A percentile compares a stretch with the other conserved stretches of the same genome.
phyloP scores from a whole-genome alignment of 2,113 vertebrate genomes.

The Trochalopteron elliotii region DNA sequence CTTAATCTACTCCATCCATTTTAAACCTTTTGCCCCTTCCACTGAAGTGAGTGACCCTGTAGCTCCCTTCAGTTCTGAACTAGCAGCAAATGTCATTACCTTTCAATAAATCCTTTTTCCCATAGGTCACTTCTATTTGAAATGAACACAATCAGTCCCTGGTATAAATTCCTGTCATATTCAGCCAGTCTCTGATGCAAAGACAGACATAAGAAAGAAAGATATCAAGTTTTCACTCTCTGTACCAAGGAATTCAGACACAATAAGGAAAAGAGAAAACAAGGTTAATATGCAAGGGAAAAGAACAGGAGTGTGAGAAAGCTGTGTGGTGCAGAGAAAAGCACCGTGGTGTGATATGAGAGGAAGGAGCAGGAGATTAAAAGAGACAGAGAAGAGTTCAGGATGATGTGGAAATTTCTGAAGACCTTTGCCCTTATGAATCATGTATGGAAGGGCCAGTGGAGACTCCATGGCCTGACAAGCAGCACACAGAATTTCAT shows the following conservation, averaged over 20 bases:
- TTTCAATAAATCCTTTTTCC: slow-evolving; percentile 9
- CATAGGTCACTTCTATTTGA: background rate
- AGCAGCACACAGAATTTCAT: slow-evolving; percentile 56
- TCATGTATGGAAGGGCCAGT: slow-evolving; percentile 29
- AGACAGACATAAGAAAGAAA: background rate
- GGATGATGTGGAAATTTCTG: background rate
- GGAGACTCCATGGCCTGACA: background rate
- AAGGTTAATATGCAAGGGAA: background rate
- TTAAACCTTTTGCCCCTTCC: background rate
- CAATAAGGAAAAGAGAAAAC: background rate
- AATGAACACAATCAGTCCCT: background rate
- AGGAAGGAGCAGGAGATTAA: background rate
- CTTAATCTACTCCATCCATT: background rate
- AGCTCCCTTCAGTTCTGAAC: background rate
- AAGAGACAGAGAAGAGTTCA: background rate
- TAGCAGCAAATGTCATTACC: background rate
- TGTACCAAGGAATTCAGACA: background rate
- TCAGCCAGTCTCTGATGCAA: background rate
- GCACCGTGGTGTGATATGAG: accelerated
- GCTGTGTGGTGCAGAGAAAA: background rate
- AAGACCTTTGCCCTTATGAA: slow-evolving; percentile 67
- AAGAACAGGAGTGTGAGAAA: background rate
- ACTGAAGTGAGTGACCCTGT: background rate
- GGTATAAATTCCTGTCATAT: background rate
- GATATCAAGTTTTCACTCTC: background rate